Evolutionary conservation across 2,888 invertebrate species (phyloP).

Genomic region (Camponotus fellah): DNA sequence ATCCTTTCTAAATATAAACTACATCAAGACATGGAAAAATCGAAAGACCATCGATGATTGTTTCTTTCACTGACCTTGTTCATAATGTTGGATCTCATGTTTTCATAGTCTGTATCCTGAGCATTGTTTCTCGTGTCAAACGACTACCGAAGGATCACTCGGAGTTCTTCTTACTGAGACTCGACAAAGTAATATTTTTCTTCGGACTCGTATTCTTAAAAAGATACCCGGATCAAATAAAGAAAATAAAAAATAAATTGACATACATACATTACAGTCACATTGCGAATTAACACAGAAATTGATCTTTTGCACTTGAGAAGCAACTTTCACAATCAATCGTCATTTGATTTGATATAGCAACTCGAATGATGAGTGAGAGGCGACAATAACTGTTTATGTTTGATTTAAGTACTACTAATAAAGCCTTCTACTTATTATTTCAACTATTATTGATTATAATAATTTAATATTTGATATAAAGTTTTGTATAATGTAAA

Average conservation of each 20-base stretch:
- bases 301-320: too few relatives aligned
- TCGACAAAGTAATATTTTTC: conserved; percentile 60
- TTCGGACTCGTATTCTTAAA: background rate
- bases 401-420: too few relatives aligned
- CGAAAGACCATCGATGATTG: background rate
- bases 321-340: too few relatives aligned
- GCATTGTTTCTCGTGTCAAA: conserved; percentile 37
- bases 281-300: background rate
- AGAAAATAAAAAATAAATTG: too few relatives aligned
- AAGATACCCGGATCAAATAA: background rate
- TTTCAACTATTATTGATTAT: too few relatives aligned
- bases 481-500: too few relatives aligned
- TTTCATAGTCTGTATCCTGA: background rate
- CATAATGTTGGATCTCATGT: conserved; percentile 13
- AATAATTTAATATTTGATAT: too few relatives aligned
- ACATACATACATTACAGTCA: background rate
- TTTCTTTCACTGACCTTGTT: conserved; percentile 52
- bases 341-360: too few relatives aligned
- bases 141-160: conserved; percentile 56
- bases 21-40: background rate
- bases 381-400: too few relatives aligned
- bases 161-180: conserved; percentile 56
- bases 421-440: too few relatives aligned
- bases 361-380: too few relatives aligned
- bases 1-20: conserved; percentile 58